Conservation (phyloP, 1,140 invertebrate species). For the Pissodes strobi region DNA sequence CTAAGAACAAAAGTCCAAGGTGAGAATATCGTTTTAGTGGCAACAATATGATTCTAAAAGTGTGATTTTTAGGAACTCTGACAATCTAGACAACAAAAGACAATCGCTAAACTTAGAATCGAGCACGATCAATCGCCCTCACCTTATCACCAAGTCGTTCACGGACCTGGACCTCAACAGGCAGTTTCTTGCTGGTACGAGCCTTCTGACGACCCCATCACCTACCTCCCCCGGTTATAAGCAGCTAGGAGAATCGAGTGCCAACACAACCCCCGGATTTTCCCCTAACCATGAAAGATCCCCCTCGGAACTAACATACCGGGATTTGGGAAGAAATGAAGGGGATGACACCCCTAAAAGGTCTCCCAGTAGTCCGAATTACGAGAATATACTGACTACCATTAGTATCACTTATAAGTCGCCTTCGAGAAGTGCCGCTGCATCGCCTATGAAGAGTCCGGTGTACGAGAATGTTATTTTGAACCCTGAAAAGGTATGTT, state of each 20-base stretch:
- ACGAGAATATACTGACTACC: slow-evolving; percentile 60
- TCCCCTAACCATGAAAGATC: slow-evolving; percentile 38
- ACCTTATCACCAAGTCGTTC: slow-evolving; percentile 44
- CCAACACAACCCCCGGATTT: slow-evolving; percentile 46
- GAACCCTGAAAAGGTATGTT: slow-evolving; percentile 55
- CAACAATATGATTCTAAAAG: too few species aligned
- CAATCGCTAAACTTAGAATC: slow-evolving; percentile 48
- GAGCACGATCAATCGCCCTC: neutral
- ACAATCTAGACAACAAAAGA: slow-evolving; percentile 46
- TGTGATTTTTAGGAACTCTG: slow-evolving; percentile 47
- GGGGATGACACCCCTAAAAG: slow-evolving; percentile 1
- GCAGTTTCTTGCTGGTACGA: slow-evolving; percentile 33
- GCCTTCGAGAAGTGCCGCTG: slow-evolving; percentile 54
- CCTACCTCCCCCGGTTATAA: slow-evolving; percentile 50
- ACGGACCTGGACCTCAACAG: slow-evolving; percentile 45
- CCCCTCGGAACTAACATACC: slow-evolving; percentile 37
- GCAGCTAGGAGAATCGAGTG: slow-evolving; percentile 48
- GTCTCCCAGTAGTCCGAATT: slow-evolving; percentile 55
- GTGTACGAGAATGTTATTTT: slow-evolving; percentile 61
- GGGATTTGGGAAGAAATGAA: slow-evolving; percentile 18
- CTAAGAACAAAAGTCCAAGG: slow-evolving; percentile 52
- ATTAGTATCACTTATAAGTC: slow-evolving; percentile 71
- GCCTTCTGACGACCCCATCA: slow-evolving; percentile 42
- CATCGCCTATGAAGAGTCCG: slow-evolving; percentile 42
- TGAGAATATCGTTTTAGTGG: too few species aligned